These are phyloP conservation scores for Apodemia mormo DNA, from an alignment of 2,888 invertebrate species.

Conservation along the genomic window DNA sequence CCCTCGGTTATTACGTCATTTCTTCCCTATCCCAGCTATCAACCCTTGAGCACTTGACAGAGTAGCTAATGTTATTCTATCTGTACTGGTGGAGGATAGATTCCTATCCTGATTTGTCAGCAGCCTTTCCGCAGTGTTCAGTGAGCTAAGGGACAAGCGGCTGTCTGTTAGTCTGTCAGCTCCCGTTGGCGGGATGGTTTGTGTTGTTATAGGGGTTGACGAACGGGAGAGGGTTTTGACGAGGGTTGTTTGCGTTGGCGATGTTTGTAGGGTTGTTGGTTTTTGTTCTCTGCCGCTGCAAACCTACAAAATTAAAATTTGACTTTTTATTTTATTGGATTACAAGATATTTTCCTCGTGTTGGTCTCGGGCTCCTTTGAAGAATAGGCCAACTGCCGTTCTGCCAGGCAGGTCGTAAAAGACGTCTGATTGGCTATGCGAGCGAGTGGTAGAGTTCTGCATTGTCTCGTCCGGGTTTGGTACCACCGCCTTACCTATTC, in stretches of 20 bases:
- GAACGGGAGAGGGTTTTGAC: constrained; percentile 59
- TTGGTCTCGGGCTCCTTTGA: no score
- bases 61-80: constrained; percentile 63
- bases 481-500: no score
- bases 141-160: constrained; percentile 53
- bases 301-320: constrained; percentile 50
- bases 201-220: constrained; percentile 53
- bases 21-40: constrained; percentile 66
- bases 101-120: constrained; percentile 50
- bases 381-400: no score
- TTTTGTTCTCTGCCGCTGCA: constrained; percentile 77
- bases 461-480: no score
- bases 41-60: constrained; percentile 68
- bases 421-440: no score
- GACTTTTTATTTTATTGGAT: neutral
- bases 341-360: no score
- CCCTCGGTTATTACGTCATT: constrained; percentile 74
- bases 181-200: constrained; percentile 51
- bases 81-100: constrained; percentile 45
- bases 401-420: no score
- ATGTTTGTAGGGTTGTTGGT: constrained; percentile 62
- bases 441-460: no score
- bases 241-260: constrained; percentile 58
- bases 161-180: constrained; percentile 45
- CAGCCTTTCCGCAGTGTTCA: constrained; percentile 59